A percentile compares a stretch with the other conserved stretches of the same genome.
phyloP scores from a whole-genome alignment of 2,113 vertebrate genomes.

The Promerops cafer region DNA sequence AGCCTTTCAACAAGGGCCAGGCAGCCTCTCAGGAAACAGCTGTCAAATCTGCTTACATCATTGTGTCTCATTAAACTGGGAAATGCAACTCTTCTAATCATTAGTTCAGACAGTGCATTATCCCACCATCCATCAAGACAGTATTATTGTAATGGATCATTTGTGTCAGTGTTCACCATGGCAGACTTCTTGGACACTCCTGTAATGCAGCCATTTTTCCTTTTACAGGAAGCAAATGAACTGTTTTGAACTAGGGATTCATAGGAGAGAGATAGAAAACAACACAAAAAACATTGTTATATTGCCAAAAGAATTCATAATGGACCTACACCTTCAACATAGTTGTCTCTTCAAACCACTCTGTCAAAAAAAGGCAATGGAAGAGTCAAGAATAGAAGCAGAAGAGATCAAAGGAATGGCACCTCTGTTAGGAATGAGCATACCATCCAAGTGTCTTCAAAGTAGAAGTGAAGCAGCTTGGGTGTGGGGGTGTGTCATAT shows the following conservation, averaged over 20 bases:
- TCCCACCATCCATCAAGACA: not conserved
- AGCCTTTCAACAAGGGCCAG: not conserved
- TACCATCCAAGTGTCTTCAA: not conserved
- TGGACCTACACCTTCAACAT: not conserved
- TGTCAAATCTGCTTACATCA: constrained; percentile 39
- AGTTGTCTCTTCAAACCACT: not conserved
- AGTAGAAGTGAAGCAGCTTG: not conserved
- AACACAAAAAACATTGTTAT: not conserved
- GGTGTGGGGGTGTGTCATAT: not conserved
- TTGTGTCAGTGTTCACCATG: not conserved
- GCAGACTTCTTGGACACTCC: not conserved
- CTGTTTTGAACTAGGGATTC: not conserved
- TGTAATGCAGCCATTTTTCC: not conserved
- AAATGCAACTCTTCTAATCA: constrained; percentile 13
- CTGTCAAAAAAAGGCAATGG: not conserved
- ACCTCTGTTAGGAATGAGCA: not conserved
- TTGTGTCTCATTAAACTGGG: constrained; percentile 27
- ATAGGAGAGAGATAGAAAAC: not conserved
- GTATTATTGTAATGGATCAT: not conserved
- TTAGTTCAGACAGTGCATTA: not conserved
- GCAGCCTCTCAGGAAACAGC: constrained; percentile 5
- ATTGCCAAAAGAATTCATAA: not conserved
- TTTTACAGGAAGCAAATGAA: not conserved
- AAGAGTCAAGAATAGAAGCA: not conserved
- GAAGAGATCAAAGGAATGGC: not conserved